Conservation (phyloP, 2,888 invertebrate species). For the Meteorus colon region DNA sequence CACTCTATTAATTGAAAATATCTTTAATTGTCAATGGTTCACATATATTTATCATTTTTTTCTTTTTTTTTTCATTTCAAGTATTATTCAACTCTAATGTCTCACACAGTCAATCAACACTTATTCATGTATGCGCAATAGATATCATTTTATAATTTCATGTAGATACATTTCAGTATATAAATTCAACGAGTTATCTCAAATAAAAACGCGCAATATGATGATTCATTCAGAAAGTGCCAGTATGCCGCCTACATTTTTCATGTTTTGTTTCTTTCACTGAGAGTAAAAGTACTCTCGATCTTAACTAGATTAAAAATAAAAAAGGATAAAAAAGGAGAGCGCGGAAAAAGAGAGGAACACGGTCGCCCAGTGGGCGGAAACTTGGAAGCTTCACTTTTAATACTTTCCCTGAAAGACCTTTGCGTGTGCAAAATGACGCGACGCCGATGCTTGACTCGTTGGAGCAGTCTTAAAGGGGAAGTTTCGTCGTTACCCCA, state of each 20-base stretch:
- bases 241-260: not conserved
- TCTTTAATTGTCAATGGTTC: not conserved
- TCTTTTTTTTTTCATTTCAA: too few relatives aligned
- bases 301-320: constrained; percentile 46
- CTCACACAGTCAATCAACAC: too few relatives aligned
- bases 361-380: constrained; percentile 27
- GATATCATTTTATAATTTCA: not conserved
- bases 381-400: constrained; percentile 48
- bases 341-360: constrained; percentile 24
- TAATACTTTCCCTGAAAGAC: constrained; percentile 54
- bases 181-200: too few relatives aligned
- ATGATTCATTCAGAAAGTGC: constrained; percentile 13
- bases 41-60: not conserved
- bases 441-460: constrained; percentile 46
- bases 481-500: constrained; percentile 65
- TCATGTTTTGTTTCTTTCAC: constrained; percentile 40
- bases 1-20: not conserved
- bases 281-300: constrained; percentile 52
- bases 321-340: constrained; percentile 30
- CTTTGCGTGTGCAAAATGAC: constrained; percentile 50
- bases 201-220: not conserved
- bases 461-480: constrained; percentile 67
- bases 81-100: too few relatives aligned
- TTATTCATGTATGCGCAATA: not conserved
- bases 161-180: not conserved